Evolutionary conservation across 1,140 invertebrate genomes (phyloP), one percentile per base, ranked within the genome.

Genomic region (Lordiphosa collinella): DNA sequence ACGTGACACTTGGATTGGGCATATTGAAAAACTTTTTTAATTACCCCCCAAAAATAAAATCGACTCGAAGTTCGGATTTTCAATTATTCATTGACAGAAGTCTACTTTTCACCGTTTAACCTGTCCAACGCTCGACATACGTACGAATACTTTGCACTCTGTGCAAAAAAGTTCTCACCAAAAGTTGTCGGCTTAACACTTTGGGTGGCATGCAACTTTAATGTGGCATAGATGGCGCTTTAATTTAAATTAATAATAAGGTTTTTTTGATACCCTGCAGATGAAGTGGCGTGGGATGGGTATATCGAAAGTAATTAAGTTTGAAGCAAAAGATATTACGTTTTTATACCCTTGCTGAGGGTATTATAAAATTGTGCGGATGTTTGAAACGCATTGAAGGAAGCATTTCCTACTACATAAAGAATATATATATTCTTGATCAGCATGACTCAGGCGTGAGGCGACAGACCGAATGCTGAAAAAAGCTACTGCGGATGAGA

Each of bases 51-150:
- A 79, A 79, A 63, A 48, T 44, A 25, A 25, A 25, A 44, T 44
- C 36, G 18, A 57, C 50, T 63, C 41, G 32, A 29, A 52, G 71
- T 67, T 38, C 49, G 51, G 66, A 67, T 64, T 76, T 82, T 82
- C 78, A 82, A 82, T 82, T 82, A 82, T 75, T 68, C 69, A 82
- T 76, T 82, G 76, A 82, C 66, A 72, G 49, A 16, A 51, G 47
- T 55, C 41, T 51, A 44, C 78, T 57, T 37, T 56, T 29, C 67
- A 61, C 51, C 72, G 46, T 52, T 84, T 84, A 82, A 72, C 78
- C 78, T 82, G 78, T 84, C 76, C 40, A 52, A 49, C 58, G 47
- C 66, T 82, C 76, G 75, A 71, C 75, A 75, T 61, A 53, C 16
- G 16, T 2, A 18, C 16, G 16, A 18, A 18, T 18, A n/a, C 12